Conservation (phyloP, 2,888 invertebrate genomes). For the Lasioglossum zephyrum region DNA sequence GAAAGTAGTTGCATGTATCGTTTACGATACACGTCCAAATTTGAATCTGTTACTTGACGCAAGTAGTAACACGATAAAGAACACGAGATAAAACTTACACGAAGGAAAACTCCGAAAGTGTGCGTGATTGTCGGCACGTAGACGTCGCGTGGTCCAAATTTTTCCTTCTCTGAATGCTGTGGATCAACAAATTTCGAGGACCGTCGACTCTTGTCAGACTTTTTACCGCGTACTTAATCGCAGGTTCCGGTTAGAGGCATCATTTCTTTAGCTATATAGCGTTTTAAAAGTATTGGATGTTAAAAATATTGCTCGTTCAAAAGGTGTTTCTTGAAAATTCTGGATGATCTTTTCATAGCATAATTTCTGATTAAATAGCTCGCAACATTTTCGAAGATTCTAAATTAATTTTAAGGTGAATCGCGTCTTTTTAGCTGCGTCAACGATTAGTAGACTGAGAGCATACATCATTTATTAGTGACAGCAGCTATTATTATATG, state of each 20-base stretch:
- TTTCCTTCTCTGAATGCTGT: background rate
- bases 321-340: background rate
- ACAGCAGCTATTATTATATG: background rate
- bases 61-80: slow-evolving; percentile 24
- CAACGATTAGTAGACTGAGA: no score
- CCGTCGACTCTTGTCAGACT: background rate
- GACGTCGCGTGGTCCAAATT: background rate
- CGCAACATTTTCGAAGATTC: background rate
- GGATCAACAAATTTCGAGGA: background rate
- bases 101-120: background rate
- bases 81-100: background rate
- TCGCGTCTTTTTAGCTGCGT: background rate
- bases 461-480: background rate
- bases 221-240: background rate
- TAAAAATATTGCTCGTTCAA: background rate
- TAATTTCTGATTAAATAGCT: background rate
- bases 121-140: slow-evolving; percentile 3
- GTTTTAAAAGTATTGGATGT: background rate
- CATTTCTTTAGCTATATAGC: no score
- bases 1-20: slow-evolving; percentile 22
- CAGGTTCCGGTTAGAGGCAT: background rate
- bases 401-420: background rate
- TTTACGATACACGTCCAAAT: slow-evolving; percentile 41
- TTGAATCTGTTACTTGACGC: slow-evolving; percentile 43
- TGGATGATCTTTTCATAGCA: background rate